Conservation (phyloP, 2,113 vertebrate species). For the Xiphophorus couchianus region DNA sequence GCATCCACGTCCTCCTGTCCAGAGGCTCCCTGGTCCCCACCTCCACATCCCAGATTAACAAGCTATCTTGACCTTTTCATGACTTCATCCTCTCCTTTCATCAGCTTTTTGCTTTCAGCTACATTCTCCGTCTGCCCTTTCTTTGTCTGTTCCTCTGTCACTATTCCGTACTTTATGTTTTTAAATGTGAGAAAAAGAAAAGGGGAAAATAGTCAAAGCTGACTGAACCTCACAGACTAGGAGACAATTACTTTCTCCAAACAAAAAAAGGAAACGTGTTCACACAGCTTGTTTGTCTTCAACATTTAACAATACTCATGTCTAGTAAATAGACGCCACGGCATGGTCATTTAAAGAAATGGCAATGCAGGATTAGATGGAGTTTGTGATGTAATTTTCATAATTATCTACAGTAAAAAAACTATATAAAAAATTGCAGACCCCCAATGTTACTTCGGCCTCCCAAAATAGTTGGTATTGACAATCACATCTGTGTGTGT, state of each 20-base stretch:
- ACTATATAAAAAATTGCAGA: not conserved
- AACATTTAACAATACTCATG: not conserved
- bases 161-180: constrained; percentile 4
- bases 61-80: not conserved
- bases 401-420: not conserved
- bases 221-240: not conserved
- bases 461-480: constrained; percentile 36
- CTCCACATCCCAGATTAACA: not conserved
- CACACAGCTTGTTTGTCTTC: constrained; percentile 15
- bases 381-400: not conserved
- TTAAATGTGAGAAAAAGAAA: constrained; percentile 25
- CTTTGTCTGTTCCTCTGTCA: not conserved
- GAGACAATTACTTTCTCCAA: not conserved
- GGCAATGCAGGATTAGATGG: constrained; percentile 14
- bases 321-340: constrained; percentile 9
- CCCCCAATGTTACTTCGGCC: not conserved
- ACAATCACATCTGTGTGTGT: constrained; percentile 40
- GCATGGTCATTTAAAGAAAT: constrained; percentile 20
- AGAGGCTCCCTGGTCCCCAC: not conserved
- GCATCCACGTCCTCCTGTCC: not conserved
- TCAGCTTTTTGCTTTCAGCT: not conserved
- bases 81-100: constrained; percentile 14
- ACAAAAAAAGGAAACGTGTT: not conserved
- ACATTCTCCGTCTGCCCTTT: not conserved
- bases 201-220: constrained; percentile 7